Evolutionary conservation across 2,888 invertebrate species (phyloP).

Genomic region (Monopis laevigella): DNA sequence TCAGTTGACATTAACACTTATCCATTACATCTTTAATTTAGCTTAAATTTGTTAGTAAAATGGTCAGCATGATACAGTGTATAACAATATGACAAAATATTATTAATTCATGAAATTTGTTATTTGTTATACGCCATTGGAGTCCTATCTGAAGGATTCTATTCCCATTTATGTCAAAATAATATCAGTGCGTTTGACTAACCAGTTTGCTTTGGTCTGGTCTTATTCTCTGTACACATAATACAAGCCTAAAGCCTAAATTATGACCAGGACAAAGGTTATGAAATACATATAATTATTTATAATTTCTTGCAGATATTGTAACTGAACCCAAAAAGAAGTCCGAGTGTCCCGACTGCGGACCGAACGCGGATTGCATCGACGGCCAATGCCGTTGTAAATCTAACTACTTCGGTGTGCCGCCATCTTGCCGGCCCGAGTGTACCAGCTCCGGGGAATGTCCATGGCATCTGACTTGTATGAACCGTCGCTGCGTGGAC

Average conservation of each 20-base stretch:
- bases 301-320: constrained; percentile 28
- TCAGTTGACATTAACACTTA: too few species aligned
- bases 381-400: constrained; percentile 75
- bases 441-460: constrained; percentile 78
- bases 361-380: constrained; percentile 78
- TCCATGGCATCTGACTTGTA: constrained; percentile 73
- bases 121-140: too few species aligned
- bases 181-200: too few species aligned
- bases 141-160: too few species aligned
- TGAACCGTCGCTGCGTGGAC: constrained; percentile 75
- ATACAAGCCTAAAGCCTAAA: not conserved
- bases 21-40: too few species aligned
- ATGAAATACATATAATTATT: not conserved
- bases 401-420: constrained; percentile 73
- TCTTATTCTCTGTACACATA: not conserved
- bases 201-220: not conserved
- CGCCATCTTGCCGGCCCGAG: constrained; percentile 79
- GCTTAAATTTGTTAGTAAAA: too few species aligned
- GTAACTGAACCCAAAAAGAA: constrained; percentile 45
- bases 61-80: too few species aligned
- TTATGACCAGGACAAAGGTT: not conserved
- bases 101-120: too few species aligned
- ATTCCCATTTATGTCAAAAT: too few species aligned
- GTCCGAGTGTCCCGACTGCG: constrained; percentile 75
- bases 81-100: too few species aligned